phyloP scores from a whole-genome alignment of 1,140 invertebrate species.

The Neodiprion lecontei region DNA sequence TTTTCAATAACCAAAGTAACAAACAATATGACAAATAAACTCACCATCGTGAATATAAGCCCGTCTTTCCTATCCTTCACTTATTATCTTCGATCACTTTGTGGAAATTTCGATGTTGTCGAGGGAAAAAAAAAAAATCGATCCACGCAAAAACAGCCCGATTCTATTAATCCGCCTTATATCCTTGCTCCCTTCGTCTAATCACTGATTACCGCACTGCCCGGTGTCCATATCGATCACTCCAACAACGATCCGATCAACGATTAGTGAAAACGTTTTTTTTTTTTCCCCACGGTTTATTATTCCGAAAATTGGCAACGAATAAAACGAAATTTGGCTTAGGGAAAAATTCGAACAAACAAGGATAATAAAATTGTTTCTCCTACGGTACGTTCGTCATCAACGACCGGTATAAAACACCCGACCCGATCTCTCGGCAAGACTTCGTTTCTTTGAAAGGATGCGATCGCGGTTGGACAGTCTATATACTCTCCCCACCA shows the following conservation, averaged over 20 bases:
- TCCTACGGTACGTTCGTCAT: background rate
- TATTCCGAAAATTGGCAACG: no score
- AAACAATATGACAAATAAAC: background rate
- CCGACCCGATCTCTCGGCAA: background rate
- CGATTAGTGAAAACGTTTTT: background rate
- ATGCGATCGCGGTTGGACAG: slow-evolving; percentile 1
- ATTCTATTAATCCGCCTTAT: no score
- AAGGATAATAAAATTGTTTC: background rate
- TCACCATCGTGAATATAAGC: background rate
- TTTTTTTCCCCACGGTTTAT: no score
- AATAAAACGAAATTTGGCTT: no score
- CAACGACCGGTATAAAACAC: background rate
- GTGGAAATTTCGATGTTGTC: slow-evolving; percentile 13
- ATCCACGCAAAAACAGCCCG: background rate
- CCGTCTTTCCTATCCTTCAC: background rate
- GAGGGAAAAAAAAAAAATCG: background rate
- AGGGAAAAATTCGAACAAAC: no score
- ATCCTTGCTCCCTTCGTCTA: background rate
- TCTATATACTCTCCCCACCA: slow-evolving; percentile 7
- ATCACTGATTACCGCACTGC: background rate
- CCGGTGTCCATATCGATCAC: background rate
- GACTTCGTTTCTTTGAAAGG: background rate
- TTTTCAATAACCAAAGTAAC: no score
- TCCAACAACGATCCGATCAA: no score
- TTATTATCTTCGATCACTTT: slow-evolving; percentile 11